These are phyloP conservation scores for Kuschelorhynchus macadamiae DNA, from an alignment of 2,888 invertebrate species.

Conservation along the genomic window DNA sequence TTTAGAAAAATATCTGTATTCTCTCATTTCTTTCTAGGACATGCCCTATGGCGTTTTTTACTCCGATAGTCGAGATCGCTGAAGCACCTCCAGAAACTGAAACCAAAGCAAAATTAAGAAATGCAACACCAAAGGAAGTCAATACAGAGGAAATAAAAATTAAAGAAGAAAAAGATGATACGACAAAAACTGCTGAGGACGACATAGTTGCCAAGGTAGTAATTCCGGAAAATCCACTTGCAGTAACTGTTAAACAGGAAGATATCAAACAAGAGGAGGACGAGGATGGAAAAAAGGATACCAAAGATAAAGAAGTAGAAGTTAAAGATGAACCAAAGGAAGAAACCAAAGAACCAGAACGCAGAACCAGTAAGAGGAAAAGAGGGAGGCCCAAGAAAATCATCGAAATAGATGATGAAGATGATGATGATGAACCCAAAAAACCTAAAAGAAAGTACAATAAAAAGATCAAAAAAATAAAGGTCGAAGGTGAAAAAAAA, in stretches of 20 bases:
- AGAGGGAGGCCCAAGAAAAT: slow-evolving; percentile 48
- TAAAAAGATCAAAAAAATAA: slow-evolving; percentile 23
- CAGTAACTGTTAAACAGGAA: slow-evolving; percentile 27
- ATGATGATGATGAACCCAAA: slow-evolving; percentile 1
- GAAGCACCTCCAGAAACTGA: slow-evolving; percentile 53
- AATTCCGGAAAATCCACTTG: not conserved
- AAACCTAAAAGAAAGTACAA: slow-evolving; percentile 34
- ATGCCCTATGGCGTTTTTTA: slow-evolving; percentile 60
- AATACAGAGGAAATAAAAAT: slow-evolving; percentile 48
- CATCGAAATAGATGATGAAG: slow-evolving; percentile 1
- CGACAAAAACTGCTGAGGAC: not conserved
- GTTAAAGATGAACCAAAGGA: slow-evolving; percentile 48
- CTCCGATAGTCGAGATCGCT: slow-evolving; percentile 63
- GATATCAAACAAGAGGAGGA: slow-evolving; percentile 34
- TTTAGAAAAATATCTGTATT: too few relatives aligned
- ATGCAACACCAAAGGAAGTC: not conserved
- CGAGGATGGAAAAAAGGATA: slow-evolving; percentile 1
- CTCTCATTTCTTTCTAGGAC: slow-evolving; percentile 63
- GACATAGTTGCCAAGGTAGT: not conserved
- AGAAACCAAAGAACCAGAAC: slow-evolving; percentile 53
- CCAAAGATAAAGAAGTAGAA: not conserved
- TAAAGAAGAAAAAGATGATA: slow-evolving; percentile 47
- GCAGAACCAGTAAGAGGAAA: slow-evolving; percentile 42
- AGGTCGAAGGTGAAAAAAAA: slow-evolving; percentile 8
- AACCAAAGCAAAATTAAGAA: slow-evolving; percentile 26